These are phyloP conservation scores for Metaphire vulgaris DNA, from an alignment of 1,140 invertebrate genomes.

Conservation along the genomic window DNA sequence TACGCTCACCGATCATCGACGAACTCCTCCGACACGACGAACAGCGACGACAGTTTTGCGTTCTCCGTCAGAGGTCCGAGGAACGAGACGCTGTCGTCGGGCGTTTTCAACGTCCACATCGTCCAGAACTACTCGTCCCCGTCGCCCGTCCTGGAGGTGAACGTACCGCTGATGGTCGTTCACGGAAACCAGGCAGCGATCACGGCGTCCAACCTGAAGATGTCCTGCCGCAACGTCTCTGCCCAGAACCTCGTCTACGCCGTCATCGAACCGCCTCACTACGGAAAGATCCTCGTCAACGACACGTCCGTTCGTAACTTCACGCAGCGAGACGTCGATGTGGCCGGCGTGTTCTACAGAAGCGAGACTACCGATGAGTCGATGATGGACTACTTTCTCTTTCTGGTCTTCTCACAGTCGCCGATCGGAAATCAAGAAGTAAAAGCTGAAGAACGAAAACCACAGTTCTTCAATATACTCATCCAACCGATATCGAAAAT, in stretches of 20 bases:
- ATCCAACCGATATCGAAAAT: slow-evolving; percentile 28
- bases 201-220: slow-evolving; percentile 41
- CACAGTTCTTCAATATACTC: slow-evolving; percentile 45
- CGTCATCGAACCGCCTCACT: slow-evolving; percentile 46
- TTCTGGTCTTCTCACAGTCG: slow-evolving; percentile 37
- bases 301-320: slow-evolving; percentile 37
- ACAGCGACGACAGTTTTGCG: slow-evolving; percentile 63
- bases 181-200: slow-evolving; percentile 48
- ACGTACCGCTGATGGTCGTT: slow-evolving; percentile 41
- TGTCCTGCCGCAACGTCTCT: slow-evolving; percentile 49
- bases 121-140: neutral
- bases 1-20: no score
- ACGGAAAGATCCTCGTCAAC: slow-evolving; percentile 45
- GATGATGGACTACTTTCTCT: slow-evolving; percentile 47
- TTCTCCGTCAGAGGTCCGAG: slow-evolving; percentile 77
- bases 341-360: slow-evolving; percentile 42
- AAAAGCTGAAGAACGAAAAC: slow-evolving; percentile 16
- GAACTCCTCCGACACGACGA: slow-evolving; percentile 26
- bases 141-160: slow-evolving; percentile 43
- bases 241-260: slow-evolving; percentile 46
- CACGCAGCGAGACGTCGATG: slow-evolving; percentile 45
- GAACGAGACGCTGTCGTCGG: slow-evolving; percentile 22
- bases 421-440: slow-evolving; percentile 37
- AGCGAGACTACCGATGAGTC: slow-evolving; percentile 38
- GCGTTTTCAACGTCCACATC: neutral